These are phyloP conservation scores for Frieseomelitta varia DNA, from an alignment of 1,140 invertebrate species.

Conservation along the genomic window DNA sequence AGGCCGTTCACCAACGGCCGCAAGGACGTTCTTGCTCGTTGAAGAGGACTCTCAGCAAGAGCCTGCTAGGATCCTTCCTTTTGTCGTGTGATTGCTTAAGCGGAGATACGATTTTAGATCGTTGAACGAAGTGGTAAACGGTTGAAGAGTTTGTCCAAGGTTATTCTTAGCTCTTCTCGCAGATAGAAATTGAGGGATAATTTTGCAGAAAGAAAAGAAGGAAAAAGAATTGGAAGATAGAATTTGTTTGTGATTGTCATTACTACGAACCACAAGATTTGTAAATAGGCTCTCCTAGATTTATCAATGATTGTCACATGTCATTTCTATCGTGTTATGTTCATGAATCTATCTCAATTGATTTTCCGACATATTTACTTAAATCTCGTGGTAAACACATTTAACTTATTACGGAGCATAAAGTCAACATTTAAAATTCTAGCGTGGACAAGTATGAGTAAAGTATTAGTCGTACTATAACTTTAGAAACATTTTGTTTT, in stretches of 20 bases:
- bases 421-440: too few relatives aligned
- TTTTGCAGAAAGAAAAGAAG: too few relatives aligned
- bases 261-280: background rate
- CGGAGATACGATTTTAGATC: background rate
- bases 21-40: constrained; percentile 69
- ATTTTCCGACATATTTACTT: background rate
- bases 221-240: too few relatives aligned
- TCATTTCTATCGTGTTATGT: background rate
- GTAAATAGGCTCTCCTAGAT: background rate
- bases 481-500: background rate
- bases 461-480: background rate
- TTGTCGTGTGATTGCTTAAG: background rate
- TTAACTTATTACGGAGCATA: too few relatives aligned
- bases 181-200: too few relatives aligned
- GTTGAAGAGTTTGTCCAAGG: background rate
- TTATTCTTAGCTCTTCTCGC: background rate
- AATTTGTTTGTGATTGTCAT: background rate
- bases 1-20: constrained; percentile 74
- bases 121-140: background rate
- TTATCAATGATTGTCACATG: background rate
- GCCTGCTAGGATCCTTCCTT: background rate
- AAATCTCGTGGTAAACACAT: too few relatives aligned
- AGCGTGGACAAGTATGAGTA: too few relatives aligned
- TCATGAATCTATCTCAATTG: background rate
- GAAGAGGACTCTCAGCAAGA: constrained; percentile 44